phyloP scores from a whole-genome alignment of 2,888 invertebrate species.

The Leptinotarsa juncta region DNA sequence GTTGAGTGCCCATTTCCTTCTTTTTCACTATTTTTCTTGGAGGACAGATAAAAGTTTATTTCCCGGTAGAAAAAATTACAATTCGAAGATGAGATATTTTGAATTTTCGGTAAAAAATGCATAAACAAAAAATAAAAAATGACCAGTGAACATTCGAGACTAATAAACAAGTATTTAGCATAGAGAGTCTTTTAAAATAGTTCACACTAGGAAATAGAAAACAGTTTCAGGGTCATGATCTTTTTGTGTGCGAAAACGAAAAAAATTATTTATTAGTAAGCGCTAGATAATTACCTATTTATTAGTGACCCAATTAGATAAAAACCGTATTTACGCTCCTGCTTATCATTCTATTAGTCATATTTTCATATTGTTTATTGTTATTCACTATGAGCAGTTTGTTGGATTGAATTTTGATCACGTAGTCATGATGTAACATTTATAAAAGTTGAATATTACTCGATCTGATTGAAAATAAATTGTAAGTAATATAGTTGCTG shows the following conservation, averaged over 20 bases:
- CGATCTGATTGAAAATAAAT: not conserved
- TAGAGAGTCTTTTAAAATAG: not conserved
- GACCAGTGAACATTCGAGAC: not conserved
- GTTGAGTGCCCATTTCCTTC: no score
- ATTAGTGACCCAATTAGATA: conserved; percentile 34
- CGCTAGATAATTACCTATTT: conserved; percentile 1
- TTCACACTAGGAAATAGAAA: not conserved
- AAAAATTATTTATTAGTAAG: not conserved
- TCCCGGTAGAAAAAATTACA: no score
- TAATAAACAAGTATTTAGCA: not conserved
- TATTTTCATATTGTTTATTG: conserved; percentile 1
- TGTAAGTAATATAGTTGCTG: not conserved
- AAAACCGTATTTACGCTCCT: conserved; percentile 18
- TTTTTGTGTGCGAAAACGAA: not conserved
- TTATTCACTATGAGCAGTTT: not conserved
- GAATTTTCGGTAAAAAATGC: no score
- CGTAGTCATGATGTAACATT: conserved; percentile 31
- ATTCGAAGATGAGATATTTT: no score
- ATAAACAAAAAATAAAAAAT: not conserved
- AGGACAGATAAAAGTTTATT: no score
- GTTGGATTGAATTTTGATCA: conserved; percentile 9
- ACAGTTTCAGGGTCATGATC: conserved; percentile 1
- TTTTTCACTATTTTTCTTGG: no score
- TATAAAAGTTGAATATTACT: conserved; percentile 18
- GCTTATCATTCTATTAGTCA: not conserved